Conservation (phyloP, 2,888 invertebrate species). For the Dryomyza anilis region DNA sequence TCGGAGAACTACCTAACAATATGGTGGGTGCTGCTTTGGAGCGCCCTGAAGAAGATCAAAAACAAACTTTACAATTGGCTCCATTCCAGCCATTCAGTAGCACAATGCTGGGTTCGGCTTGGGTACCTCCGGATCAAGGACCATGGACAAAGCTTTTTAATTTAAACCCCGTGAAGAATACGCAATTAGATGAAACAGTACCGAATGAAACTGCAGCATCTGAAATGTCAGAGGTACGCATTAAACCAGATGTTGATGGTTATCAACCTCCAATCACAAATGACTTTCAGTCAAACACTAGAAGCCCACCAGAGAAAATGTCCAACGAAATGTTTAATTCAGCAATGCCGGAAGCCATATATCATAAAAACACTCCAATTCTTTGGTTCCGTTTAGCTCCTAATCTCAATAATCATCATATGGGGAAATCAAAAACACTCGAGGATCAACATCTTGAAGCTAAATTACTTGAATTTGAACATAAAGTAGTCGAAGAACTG, state of each 20-base stretch:
- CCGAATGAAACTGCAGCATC: conserved; percentile 40
- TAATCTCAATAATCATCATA: background rate
- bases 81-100: background rate
- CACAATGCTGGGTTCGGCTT: background rate
- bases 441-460: conserved; percentile 42
- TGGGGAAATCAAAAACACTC: background rate
- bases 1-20: background rate
- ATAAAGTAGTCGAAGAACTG: conserved; percentile 48
- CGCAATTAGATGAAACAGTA: background rate
- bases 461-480: conserved; percentile 47
- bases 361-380: conserved; percentile 43
- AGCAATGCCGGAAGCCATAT: conserved; percentile 35
- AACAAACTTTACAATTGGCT: conserved; percentile 1
- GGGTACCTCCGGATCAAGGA: background rate
- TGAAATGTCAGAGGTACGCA: conserved; percentile 49
- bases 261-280: conserved; percentile 19
- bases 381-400: conserved; percentile 50
- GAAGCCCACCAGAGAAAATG: conserved; percentile 25
- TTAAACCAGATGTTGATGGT: conserved; percentile 39
- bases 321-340: conserved; percentile 41
- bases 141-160: background rate
- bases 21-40: conserved; percentile 3
- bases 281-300: background rate
- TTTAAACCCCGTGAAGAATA: background rate
- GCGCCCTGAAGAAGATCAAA: conserved; percentile 3